Evolutionary conservation across 2,888 invertebrate species (phyloP), one percentile per base, ranked within the genome.

Genomic region (Dichetophora obliterata): DNA sequence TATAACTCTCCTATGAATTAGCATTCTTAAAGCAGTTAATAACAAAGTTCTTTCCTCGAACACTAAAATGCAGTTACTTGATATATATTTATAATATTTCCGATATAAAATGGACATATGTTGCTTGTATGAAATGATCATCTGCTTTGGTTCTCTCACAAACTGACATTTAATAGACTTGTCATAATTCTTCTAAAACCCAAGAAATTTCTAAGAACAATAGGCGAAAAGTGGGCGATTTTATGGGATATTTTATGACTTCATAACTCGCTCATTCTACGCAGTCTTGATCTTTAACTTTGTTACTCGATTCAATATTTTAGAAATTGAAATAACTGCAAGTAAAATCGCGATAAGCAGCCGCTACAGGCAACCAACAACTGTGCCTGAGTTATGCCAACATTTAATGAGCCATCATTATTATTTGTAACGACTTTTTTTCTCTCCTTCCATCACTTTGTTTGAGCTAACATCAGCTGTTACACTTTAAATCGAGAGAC

Each of bases 401-500:
- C 43, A 61, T 72, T 72, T 72, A 72, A 72, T 72, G 72, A 72
- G 61, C 61, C 72, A 27, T 72, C 59, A 43, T 72, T 27, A 72
- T 54, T 59, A 37, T 65, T 71, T 61, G 24, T 72, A 72, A 72
- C 48, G 61, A 72, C 61, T 72, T 72, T 59, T 59, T 22, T 37
- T 52, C 37, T 37, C 48, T 57, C 57, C 54, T 70, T 34, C n/a
- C 59, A 59, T 59, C 54, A 27, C n/a, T 66, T 66, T 69, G n/a
- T 9, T 2, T 57, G 31, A 68, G 19, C 14, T 19, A 34, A 59
- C 61, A 72, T 72, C 72, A 72, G 72, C 59, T 72, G 71, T 59
- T 71, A 34, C 24, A 43, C n/a, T n/a, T 0, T 22, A 57, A 6
- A 34, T 54, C n/a, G n/a, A 16, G 34, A 24, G 34, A 8, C 52